Evolutionary conservation across 2,888 invertebrate genomes (phyloP), one percentile per base, ranked within the genome.

Genomic region (Frankliniella fusca): DNA sequence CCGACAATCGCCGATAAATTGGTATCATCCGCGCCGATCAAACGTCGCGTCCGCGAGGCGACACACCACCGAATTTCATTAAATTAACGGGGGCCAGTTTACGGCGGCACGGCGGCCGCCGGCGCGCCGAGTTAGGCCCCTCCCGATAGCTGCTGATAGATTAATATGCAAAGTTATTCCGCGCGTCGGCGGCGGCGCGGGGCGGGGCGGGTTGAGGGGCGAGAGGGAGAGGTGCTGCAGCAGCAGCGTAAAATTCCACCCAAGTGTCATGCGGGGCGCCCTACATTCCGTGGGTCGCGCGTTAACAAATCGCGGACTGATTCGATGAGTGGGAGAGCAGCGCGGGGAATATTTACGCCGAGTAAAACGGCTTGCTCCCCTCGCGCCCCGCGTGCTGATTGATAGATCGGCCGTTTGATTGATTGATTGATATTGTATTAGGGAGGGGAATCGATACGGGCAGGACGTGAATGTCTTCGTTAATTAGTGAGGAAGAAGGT

Each of bases 1-100:
- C 23, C 23, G 70, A 76, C 70, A 76, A 76, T 76, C 70, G 27
- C 70, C 70, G 70, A 76, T 76, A 76, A 76, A 76, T 76, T 27
- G 70, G 70, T 23, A 23, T 27, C 23, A 76, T 76, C 27, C 61
- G 70, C 70, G 70, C 70, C 23, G 70, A n/a, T 76, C 70, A 54
- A 20, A 38, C 38, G 38, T 20, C 54, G 5, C 38, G 38, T 20
- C 54, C 15, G 54, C 10, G 54, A 20, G 54, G 54, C 5, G 54
- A 54, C 12, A 12, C 54, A 18, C 10, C 61, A 61, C 11, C 15
- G 61, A 61, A 61, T 61, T 61, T 76, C 23, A 76, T 76, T 76
- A 76, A 76, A 76, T 76, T 76, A 27, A 76, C 27, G 70, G 70
- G 23, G 38, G 38, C 38, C 23, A 76, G 70, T 76, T 38, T 27